Evolutionary conservation across 2,113 vertebrate species (phyloP).

Genomic region (Apistogramma diplotaenia): DNA sequence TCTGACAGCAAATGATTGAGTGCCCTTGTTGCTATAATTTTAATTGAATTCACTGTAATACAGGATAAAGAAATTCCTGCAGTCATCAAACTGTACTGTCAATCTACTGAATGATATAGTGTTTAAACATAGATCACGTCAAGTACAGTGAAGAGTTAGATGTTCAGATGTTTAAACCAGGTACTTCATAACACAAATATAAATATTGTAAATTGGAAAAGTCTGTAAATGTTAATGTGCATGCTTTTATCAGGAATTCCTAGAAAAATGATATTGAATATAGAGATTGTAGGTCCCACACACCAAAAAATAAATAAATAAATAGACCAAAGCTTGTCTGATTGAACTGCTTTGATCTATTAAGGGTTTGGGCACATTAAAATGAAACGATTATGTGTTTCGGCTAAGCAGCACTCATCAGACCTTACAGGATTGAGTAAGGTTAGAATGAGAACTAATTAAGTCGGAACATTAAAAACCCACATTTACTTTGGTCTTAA

Average conservation of each 20-base stretch:
- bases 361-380: not conserved
- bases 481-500: slow-evolving; percentile 54
- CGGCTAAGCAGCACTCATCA: slow-evolving; percentile 24
- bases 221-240: not conserved
- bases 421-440: not conserved
- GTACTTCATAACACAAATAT: not conserved
- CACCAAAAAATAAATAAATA: not conserved
- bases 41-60: not conserved
- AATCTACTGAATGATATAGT: not conserved
- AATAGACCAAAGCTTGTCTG: not conserved
- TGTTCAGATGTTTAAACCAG: not conserved
- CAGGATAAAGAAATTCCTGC: not conserved
- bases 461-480: slow-evolving; percentile 57
- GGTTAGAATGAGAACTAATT: slow-evolving; percentile 60
- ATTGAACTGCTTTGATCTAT: slow-evolving; percentile 27
- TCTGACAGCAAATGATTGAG: not conserved
- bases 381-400: slow-evolving; percentile 21
- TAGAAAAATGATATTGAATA: not conserved
- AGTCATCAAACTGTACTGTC: not conserved
- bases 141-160: not conserved
- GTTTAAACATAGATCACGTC: not conserved
- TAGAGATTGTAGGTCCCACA: not conserved
- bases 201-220: slow-evolving; percentile 6
- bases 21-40: not conserved
- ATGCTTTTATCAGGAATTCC: not conserved